These are phyloP conservation scores for Brevimyrus niger DNA, from an alignment of 2,113 vertebrate genomes.

Conservation along the genomic window DNA sequence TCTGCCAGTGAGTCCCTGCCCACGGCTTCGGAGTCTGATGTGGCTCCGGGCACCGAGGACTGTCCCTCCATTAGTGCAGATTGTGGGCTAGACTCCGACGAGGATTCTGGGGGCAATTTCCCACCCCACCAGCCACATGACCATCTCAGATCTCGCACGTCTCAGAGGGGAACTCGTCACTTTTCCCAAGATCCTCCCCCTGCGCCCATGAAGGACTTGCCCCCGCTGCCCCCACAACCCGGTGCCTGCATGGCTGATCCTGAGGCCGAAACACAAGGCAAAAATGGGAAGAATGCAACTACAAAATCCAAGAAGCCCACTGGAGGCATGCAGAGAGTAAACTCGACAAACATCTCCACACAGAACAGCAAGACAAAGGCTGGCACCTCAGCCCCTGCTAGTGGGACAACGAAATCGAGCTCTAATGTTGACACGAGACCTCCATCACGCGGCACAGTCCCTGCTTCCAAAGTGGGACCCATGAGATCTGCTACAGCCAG, in stretches of 20 bases:
- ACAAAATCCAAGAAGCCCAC: conserved; percentile 52
- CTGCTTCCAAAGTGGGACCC: conserved; percentile 38
- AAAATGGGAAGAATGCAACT: conserved; percentile 33
- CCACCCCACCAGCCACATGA: conserved; percentile 46
- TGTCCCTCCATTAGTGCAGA: conserved; percentile 67
- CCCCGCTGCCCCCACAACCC: conserved; percentile 67
- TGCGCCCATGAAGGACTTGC: conserved; percentile 67
- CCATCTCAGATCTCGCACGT: conserved; percentile 22
- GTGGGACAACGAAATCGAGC: conserved; percentile 29
- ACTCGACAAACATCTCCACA: fast-evolving
- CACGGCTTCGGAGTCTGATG: conserved; percentile 71
- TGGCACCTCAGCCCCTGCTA: conserved; percentile 22
- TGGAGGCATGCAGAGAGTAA: conserved; percentile 29
- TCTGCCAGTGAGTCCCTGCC: conserved; percentile 73
- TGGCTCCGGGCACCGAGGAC: conserved; percentile 57
- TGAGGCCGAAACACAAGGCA: conserved; percentile 52
- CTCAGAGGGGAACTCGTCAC: conserved; percentile 10
- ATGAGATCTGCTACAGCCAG: conserved; percentile 37
- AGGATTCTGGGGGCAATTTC: conserved; percentile 54
- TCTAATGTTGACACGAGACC: conserved; percentile 47
- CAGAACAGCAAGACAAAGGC: conserved; percentile 51
- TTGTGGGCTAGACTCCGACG: conserved; percentile 66
- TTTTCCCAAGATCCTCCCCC: conserved; percentile 66
- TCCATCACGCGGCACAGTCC: conserved; percentile 31
- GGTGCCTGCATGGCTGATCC: conserved; percentile 84